Evolutionary conservation across 2,113 vertebrate genomes (phyloP), one percentile per base, ranked within the genome.

Genomic region (Carlito syrichta): DNA sequence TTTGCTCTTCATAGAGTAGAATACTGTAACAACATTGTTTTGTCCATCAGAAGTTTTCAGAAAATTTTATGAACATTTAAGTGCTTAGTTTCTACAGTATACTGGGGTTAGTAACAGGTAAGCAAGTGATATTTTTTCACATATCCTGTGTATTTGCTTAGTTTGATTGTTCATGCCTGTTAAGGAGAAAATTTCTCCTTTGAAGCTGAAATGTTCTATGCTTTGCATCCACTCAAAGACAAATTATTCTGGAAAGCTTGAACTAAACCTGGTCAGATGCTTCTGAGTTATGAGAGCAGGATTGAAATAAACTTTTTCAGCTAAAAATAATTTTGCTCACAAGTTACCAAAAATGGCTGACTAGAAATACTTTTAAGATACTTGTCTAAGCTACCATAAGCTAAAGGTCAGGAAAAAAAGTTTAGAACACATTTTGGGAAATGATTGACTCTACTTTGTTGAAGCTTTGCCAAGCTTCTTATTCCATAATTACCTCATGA

Each of bases 301-400:
- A 95, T 74, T 88, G 90, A 97, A 98, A 97, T 96, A 98, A 96
- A 96, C 88, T 96, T 97, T 96, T 97, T 95, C 86, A 94, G 95
- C 96, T 97, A 98, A 98, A 98, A 98, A 98, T 98, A 98, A 97
- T 98, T 96, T 96, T 97, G 89, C 97, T 97, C 81, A 84, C 86
- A 90, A 87, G 96, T 98, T 97, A 97, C 98, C 97, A 96, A 98
- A 98, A 98, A 98, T 90, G 97, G 96, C 92, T 78, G 84, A 96
- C 91, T 91, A 95, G 83, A 97, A 96, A 93, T 97, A 87, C 89
- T 91, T 97, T 97, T 97, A 97, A 95, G 87, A 87, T 54, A 91
- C 71, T 85, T 86, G 68, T 93, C 32, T 89, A 91, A 91, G 83
- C 89, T 93, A 76, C 77, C 48, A 52, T 95, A 95, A 96, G 92